Percentiles rank a stretch among this genome's conserved stretches.
Evolutionary conservation across 2,888 invertebrate species (phyloP).

Genomic region (Boloria selene): DNA sequence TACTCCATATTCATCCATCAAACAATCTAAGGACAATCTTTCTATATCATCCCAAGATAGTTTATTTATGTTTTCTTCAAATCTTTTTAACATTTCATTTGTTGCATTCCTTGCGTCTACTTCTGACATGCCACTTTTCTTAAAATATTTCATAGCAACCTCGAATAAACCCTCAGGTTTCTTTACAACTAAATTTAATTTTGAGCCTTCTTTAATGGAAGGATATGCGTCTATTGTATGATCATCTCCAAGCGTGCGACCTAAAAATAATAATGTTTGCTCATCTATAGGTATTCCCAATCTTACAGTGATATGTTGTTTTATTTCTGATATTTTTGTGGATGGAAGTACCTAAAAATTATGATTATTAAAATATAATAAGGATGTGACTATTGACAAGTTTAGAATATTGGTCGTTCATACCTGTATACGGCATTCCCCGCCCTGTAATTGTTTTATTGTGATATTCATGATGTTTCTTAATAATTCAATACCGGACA

Average conservation of each 20-base stretch:
- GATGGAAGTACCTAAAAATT: conserved; percentile 75
- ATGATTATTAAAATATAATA: conserved; percentile 14
- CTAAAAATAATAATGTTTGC: conserved; percentile 87
- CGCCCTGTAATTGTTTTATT: conserved; percentile 88
- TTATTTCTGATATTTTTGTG: conserved; percentile 86
- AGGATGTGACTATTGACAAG: conserved; percentile 12
- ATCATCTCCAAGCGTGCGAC: conserved; percentile 87
- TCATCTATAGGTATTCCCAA: conserved; percentile 86
- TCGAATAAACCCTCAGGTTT: conserved; percentile 85
- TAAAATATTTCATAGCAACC: conserved; percentile 81
- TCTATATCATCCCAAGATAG: conserved; percentile 84
- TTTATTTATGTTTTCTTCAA: conserved; percentile 77
- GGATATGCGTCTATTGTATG: conserved; percentile 86
- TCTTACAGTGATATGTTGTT: conserved; percentile 84
- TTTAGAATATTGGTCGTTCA: conserved; percentile 41
- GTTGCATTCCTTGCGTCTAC: conserved; percentile 84
- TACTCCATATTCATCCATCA: conserved; percentile 37
- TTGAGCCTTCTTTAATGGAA: conserved; percentile 88
- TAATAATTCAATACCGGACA: not conserved
- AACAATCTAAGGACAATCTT: conserved; percentile 50
- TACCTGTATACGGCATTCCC: conserved; percentile 86
- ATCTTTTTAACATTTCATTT: conserved; percentile 80
- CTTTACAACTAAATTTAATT: conserved; percentile 87
- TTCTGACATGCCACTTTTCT: conserved; percentile 83
- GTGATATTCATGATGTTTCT: conserved; percentile 83